These are phyloP conservation scores for Formica aserva DNA, from an alignment of 2,888 invertebrate species.

Conservation along the genomic window DNA sequence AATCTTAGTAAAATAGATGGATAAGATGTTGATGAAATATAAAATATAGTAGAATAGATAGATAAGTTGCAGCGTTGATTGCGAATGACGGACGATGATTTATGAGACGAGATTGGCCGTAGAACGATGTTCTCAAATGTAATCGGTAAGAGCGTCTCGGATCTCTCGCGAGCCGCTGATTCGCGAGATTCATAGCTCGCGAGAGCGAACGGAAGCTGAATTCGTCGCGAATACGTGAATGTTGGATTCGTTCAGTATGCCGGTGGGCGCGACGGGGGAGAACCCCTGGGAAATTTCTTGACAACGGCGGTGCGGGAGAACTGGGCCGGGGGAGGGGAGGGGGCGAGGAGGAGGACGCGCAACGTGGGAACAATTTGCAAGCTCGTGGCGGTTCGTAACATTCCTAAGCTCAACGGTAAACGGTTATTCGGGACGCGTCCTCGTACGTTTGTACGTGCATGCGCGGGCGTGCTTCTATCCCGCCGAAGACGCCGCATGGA, in stretches of 20 bases:
- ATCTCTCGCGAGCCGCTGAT: neutral
- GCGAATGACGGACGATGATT: neutral
- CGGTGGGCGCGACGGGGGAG: conserved; percentile 67
- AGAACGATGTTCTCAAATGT: neutral
- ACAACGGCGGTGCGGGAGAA: conserved; percentile 70
- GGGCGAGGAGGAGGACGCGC: conserved; percentile 51
- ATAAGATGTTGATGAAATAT: neutral
- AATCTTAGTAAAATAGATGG: neutral
- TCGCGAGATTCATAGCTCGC: conserved; percentile 11
- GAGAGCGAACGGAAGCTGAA: conserved; percentile 35
- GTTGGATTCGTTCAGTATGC: conserved; percentile 72
- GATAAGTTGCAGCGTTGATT: neutral
- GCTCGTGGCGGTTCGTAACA: conserved; percentile 77
- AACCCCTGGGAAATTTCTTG: conserved; percentile 80
- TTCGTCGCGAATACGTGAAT: conserved; percentile 48
- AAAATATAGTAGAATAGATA: neutral
- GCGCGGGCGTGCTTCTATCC: conserved; percentile 71
- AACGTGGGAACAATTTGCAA: conserved; percentile 82
- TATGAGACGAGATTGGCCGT: neutral
- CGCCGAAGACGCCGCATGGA: conserved; percentile 76
- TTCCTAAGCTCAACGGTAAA: conserved; percentile 78
- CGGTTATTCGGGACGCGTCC: conserved; percentile 78
- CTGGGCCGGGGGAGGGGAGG: neutral
- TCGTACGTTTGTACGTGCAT: conserved; percentile 73
- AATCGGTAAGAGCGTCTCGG: neutral